Conservation (phyloP, 2,888 invertebrate genomes). For the Andrena chrysosceles region DNA sequence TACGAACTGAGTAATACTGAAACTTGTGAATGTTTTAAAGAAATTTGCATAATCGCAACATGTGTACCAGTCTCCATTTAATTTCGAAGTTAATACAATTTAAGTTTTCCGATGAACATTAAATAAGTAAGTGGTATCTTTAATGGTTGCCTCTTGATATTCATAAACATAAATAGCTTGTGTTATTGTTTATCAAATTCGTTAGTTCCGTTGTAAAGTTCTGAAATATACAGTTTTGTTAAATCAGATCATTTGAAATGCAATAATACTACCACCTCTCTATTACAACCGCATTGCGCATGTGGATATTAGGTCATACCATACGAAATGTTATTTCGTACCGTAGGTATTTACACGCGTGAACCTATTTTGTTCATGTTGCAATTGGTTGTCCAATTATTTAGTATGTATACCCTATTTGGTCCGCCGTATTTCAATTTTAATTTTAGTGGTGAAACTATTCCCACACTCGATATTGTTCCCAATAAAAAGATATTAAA, state of each 20-base stretch:
- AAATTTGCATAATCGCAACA: constrained; percentile 11
- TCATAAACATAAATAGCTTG: background rate
- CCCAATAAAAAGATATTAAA: too few relatives aligned
- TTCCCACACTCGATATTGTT: too few relatives aligned
- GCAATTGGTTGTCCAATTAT: background rate
- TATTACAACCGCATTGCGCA: background rate
- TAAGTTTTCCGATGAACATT: background rate
- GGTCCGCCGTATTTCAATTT: background rate
- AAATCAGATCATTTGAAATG: background rate
- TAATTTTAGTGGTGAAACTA: too few relatives aligned
- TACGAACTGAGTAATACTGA: background rate
- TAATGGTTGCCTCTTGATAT: constrained; percentile 12
- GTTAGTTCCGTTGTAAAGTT: constrained; percentile 1
- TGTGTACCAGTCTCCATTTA: background rate
- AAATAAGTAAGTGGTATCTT: background rate
- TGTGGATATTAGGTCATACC: constrained; percentile 3
- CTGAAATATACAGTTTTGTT: background rate
- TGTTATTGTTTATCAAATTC: constrained; percentile 3
- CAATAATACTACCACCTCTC: background rate
- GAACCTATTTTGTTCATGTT: background rate
- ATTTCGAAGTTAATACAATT: background rate
- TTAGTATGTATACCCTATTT: background rate
- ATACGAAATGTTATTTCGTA: background rate
- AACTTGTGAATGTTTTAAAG: constrained; percentile 15
- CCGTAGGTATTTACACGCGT: background rate